Conservation (phyloP, 2,797 vertebrate genomes). For the Borostomias antarcticus region DNA sequence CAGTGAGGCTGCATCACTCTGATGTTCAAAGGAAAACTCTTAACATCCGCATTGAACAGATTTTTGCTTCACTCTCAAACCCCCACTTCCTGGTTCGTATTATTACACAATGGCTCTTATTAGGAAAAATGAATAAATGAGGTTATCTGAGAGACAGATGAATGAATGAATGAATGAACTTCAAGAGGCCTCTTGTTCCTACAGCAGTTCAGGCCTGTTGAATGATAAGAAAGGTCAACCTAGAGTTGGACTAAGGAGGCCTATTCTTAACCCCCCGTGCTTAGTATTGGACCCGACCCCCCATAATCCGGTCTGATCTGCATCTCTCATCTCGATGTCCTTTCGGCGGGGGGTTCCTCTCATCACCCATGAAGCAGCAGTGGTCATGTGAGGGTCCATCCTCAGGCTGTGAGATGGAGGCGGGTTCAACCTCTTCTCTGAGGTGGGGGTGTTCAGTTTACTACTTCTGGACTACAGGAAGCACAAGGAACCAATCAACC, state of each 20-base stretch:
- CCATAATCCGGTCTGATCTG: slow-evolving; percentile 11
- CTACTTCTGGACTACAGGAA: no score
- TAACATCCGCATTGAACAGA: neutral
- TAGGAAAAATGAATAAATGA: neutral
- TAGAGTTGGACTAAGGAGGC: slow-evolving; percentile 23
- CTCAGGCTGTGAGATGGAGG: no score
- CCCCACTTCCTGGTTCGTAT: neutral
- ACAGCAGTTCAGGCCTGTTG: slow-evolving; percentile 12
- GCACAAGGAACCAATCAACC: no score
- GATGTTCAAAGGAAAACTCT: no score
- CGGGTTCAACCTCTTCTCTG: no score
- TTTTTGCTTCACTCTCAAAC: slow-evolving; percentile 1
- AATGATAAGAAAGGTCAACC: slow-evolving; percentile 29
- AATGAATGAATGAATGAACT: neutral
- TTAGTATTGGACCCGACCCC: no score
- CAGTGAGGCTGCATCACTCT: no score
- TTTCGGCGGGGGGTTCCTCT: no score
- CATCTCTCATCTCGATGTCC: neutral
- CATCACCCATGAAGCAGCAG: no score
- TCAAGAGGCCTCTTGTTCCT: slow-evolving; percentile 6
- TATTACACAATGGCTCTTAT: neutral
- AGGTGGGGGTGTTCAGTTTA: no score
- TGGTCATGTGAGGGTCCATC: no score
- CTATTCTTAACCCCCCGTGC: no score
- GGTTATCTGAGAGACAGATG: neutral